Conservation (phyloP, 2,888 invertebrate genomes). For the Aelia acuminata region DNA sequence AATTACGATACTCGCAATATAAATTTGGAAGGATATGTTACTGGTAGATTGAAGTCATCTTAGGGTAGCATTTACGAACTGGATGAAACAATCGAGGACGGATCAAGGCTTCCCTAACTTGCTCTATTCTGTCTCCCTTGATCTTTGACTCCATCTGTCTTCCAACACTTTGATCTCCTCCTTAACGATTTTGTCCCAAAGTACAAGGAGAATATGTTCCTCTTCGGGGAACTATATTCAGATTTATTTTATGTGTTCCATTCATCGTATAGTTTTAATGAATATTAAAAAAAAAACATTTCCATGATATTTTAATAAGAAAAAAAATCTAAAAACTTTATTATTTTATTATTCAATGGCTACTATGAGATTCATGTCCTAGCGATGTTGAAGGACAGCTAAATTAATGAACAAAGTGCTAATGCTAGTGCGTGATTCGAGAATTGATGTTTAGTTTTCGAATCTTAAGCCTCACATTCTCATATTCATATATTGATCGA, state of each 20-base stretch:
- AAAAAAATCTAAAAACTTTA: no score
- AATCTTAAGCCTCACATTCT: no score
- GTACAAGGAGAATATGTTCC: background rate
- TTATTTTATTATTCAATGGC: no score
- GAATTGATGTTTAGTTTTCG: no score
- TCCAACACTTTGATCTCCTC: constrained; percentile 18
- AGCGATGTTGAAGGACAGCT: no score
- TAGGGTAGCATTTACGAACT: background rate
- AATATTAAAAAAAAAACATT: no score
- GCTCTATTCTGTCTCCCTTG: constrained; percentile 16
- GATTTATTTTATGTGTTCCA: background rate
- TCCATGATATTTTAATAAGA: no score
- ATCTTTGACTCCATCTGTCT: constrained; percentile 33
- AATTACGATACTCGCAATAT: background rate
- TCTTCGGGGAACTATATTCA: background rate
- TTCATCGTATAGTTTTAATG: background rate
- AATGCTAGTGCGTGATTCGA: no score
- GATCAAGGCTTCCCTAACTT: background rate
- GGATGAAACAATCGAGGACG: background rate
- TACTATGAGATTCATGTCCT: no score
- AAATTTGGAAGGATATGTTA: background rate
- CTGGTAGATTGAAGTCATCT: background rate
- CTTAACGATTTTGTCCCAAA: background rate
- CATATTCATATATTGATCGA: no score
- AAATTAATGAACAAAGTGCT: no score